Conservation (phyloP, 2,113 vertebrate species). For the Laterallus jamaicensis region DNA sequence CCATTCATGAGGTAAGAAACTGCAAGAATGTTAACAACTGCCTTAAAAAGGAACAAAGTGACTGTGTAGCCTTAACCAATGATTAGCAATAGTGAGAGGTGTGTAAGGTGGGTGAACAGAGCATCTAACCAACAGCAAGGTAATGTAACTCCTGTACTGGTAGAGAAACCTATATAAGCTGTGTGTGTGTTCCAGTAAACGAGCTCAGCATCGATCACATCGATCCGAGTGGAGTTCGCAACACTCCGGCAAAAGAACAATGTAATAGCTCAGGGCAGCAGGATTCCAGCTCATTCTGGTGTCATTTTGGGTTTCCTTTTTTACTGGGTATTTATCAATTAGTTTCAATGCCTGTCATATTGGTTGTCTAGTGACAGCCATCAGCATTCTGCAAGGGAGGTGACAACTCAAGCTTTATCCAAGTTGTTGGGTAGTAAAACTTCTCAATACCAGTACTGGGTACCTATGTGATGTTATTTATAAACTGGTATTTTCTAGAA, state of each 20-base stretch:
- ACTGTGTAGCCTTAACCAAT: too few relatives aligned
- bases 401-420: background rate
- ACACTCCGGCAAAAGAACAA: background rate
- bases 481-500: background rate
- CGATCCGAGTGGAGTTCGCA: too few relatives aligned
- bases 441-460: background rate
- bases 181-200: too few relatives aligned
- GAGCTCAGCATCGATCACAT: too few relatives aligned
- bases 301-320: background rate
- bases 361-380: background rate
- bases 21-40: too few relatives aligned
- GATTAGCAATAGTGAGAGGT: too few relatives aligned
- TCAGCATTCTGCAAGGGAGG: conserved; percentile 19
- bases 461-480: background rate
- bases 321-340: background rate
- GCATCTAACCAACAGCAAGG: too few relatives aligned
- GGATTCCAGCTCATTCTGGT: background rate
- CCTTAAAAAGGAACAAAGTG: too few relatives aligned
- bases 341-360: background rate
- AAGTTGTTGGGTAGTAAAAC: background rate
- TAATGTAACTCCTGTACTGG: too few relatives aligned
- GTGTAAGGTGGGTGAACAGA: too few relatives aligned
- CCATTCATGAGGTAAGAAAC: too few relatives aligned
- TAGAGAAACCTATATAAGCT: too few relatives aligned
- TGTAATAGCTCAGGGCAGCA: background rate